Percentiles rank a stretch among this genome's conserved stretches.
These are phyloP conservation scores for Meiosimyza platycephala DNA, from an alignment of 2,888 invertebrate genomes.

Conservation along the genomic window DNA sequence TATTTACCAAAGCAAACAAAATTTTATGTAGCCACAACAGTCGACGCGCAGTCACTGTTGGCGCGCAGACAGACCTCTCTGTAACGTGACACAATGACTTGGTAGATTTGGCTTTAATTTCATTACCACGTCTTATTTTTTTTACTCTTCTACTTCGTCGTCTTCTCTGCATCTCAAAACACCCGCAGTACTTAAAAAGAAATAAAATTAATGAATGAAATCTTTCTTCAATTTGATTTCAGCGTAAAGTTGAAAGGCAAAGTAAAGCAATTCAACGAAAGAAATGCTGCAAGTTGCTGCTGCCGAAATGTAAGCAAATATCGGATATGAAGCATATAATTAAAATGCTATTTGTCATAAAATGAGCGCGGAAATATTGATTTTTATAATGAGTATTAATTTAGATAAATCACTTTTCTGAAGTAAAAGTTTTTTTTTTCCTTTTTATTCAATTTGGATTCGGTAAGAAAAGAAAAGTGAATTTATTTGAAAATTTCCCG, in stretches of 20 bases:
- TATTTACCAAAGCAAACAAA: background rate
- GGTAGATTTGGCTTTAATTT: background rate
- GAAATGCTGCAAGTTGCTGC: too few relatives aligned
- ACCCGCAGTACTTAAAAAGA: too few relatives aligned
- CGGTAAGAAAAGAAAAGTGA: slow-evolving; percentile 21
- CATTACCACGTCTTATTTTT: slow-evolving; percentile 11
- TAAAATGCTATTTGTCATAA: too few relatives aligned
- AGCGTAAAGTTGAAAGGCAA: background rate
- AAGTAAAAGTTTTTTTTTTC: slow-evolving; percentile 12
- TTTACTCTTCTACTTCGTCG: background rate
- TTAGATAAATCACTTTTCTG: background rate
- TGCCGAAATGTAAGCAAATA: too few relatives aligned
- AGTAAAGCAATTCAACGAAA: too few relatives aligned
- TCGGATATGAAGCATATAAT: too few relatives aligned
- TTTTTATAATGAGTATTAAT: too few relatives aligned
- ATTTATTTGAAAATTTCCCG: slow-evolving; percentile 27
- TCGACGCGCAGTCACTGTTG: background rate
- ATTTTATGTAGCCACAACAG: background rate
- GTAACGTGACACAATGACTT: background rate
- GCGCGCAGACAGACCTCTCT: background rate
- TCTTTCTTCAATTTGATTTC: background rate
- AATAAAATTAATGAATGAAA: slow-evolving; percentile 28
- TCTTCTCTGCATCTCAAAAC: background rate
- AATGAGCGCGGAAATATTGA: too few relatives aligned
- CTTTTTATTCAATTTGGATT: slow-evolving; percentile 36